Evolutionary conservation across 2,113 vertebrate genomes (phyloP).

Genomic region (Misgurnus mizolepis): DNA sequence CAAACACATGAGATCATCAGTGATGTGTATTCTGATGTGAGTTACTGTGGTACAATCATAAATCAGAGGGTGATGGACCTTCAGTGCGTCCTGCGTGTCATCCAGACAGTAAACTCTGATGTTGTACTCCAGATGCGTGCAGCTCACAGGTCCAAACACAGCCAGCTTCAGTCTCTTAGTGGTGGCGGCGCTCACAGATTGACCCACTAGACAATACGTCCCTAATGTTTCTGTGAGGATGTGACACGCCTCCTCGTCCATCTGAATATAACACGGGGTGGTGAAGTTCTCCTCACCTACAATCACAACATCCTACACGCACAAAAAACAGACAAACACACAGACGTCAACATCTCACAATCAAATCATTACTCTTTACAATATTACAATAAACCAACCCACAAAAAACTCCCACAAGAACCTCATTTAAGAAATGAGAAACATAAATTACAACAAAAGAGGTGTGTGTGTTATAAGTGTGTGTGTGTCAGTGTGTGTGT

Average conservation of each 20-base stretch:
- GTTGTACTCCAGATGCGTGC: conserved; percentile 90
- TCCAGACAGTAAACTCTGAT: conserved; percentile 95
- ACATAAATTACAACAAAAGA: too few species aligned
- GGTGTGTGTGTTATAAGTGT: not conserved
- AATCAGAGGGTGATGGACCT: conserved; percentile 65
- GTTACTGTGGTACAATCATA: not conserved
- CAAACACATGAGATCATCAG: not conserved
- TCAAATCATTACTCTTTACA: too few species aligned
- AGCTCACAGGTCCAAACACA: conserved; percentile 89
- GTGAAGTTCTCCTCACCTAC: conserved; percentile 96
- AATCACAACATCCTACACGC: conserved; percentile 86
- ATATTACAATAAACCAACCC: too few species aligned
- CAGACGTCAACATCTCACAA: not conserved
- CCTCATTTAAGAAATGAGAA: too few species aligned
- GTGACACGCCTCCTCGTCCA: conserved; percentile 93
- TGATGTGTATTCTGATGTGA: not conserved
- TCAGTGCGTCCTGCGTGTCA: conserved; percentile 92
- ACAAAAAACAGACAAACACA: not conserved
- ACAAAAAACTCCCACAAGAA: too few species aligned
- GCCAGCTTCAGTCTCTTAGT: conserved; percentile 94
- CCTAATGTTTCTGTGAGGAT: conserved; percentile 94
- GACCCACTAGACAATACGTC: conserved; percentile 90
- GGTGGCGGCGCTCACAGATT: conserved; percentile 86
- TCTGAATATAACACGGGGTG: conserved; percentile 93
- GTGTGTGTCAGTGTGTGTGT: not conserved